Evolutionary conservation across 2,797 vertebrate species (phyloP).

Genomic region (Ataeniobius toweri): DNA sequence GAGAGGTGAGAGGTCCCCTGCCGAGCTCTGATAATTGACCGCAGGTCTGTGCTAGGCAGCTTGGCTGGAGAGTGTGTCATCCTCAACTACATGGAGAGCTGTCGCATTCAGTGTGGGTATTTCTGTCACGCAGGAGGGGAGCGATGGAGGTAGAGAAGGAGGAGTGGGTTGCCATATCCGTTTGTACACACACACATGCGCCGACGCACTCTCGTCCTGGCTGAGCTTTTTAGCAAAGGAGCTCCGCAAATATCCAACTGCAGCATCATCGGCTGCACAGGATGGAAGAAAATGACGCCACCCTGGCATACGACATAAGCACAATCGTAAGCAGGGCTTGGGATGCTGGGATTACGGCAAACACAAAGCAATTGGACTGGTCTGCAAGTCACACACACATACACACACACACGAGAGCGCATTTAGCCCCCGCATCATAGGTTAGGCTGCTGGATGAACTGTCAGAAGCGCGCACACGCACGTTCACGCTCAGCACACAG

Average conservation of each 20-base stretch:
- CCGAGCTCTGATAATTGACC: slow-evolving; percentile 70
- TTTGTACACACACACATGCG: slow-evolving; percentile 25
- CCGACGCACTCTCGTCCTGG: slow-evolving; percentile 26
- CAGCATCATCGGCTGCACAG: slow-evolving; percentile 32
- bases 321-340: slow-evolving; percentile 24
- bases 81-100: slow-evolving; percentile 62
- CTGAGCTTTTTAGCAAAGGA: slow-evolving; percentile 36
- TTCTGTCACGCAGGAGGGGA: slow-evolving; percentile 59
- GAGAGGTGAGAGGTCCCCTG: slow-evolving; percentile 71
- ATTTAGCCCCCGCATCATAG: slow-evolving; percentile 25
- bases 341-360: slow-evolving; percentile 41
- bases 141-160: slow-evolving; percentile 5
- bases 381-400: slow-evolving; percentile 19
- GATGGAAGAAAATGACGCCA: slow-evolving; percentile 48
- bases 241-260: slow-evolving; percentile 31
- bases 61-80: slow-evolving; percentile 62
- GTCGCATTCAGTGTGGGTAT: slow-evolving; percentile 75
- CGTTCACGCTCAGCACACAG: slow-evolving; percentile 12
- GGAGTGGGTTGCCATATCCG: slow-evolving; percentile 35
- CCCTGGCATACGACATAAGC: slow-evolving; percentile 13
- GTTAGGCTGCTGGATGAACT: slow-evolving; percentile 26
- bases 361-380: slow-evolving; percentile 28
- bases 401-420: slow-evolving; percentile 14
- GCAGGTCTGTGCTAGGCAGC: slow-evolving; percentile 54
- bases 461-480: slow-evolving; percentile 27